Base-by-base conservation (phyloP, 2,797 vertebrate species). In the Falco peregrinus region DNA sequence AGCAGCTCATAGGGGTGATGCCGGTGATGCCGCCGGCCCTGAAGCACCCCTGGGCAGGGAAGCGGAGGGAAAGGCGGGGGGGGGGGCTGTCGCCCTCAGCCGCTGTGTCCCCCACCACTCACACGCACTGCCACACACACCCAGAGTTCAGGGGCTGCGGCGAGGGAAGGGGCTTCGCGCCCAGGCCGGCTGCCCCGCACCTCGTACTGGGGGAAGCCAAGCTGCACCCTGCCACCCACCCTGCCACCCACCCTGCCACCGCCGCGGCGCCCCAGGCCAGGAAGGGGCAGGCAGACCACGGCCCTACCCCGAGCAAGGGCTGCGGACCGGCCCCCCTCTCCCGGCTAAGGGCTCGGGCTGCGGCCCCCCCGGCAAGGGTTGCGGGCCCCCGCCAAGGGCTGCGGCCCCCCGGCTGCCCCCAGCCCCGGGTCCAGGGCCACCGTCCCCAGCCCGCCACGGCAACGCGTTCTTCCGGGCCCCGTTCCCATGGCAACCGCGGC, bases 191-290 rank as follows among this genome's bases (percentile, higher is more conserved):
- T 16, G 20, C 47, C 15, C 35, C 96, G 35, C 97, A 99, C 99
- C 98, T 98, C 97, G 90, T 99, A 99, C 6, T 99, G 98, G 15
- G 99, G 98, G 90, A 98, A 99, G 95, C 99, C 99, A 82, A 99
- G 86, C 35, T 92, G 96, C 60, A 96, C 97, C 89, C 16, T 16
- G 16, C 43, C 43, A 99, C 98, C 99, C 99, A 99, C 68, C 91
- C 35, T 35, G 41, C 13, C 41, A 99, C 98, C 99, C 99, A 99
- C 68, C 91, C 93, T 5, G 97, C 98, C 94, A 99, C 99, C 16
- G 98, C 98, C 63, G 97, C 87, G 83, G 98, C 96, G 61, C 96
- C 98, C 99, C 99, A 99, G 5, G 92, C 57, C 98, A 98, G 16
- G 84, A 93, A 76, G 83, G 97, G 26, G 53, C 56, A 33, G 56